These are phyloP conservation scores for Heliopora coerulea DNA, from an alignment of 92 coral and sea anemone species.

Conservation along the genomic window DNA sequence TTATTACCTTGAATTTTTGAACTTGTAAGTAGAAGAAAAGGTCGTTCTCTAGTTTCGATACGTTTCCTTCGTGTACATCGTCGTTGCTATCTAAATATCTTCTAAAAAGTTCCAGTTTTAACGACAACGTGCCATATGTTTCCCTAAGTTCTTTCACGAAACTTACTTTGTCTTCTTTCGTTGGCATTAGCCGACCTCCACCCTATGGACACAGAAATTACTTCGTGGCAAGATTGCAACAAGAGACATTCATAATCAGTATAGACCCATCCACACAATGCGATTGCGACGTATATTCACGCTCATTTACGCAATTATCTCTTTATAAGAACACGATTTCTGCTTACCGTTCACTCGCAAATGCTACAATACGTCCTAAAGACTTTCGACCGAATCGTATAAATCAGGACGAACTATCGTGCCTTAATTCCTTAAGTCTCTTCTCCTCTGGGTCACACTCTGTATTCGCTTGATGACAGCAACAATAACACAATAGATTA, in stretches of 20 bases:
- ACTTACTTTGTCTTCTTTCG: slow-evolving; percentile 72
- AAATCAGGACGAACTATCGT: no score
- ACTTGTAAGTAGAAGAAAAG: slow-evolving; percentile 87
- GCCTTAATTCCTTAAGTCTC: not conserved
- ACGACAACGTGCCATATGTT: slow-evolving; percentile 77
- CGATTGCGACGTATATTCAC: no score
- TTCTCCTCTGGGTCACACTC: not conserved
- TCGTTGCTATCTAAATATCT: slow-evolving; percentile 87
- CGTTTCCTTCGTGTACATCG: slow-evolving; percentile 67
- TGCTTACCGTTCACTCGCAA: no score
- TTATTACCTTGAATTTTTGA: slow-evolving; percentile 84
- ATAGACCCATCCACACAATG: no score
- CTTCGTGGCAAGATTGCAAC: not conserved
- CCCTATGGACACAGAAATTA: slow-evolving; percentile 50
- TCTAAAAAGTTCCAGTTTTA: slow-evolving; percentile 78
- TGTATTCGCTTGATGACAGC: not conserved
- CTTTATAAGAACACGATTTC: no score
- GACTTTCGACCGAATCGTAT: no score
- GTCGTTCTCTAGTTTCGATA: slow-evolving; percentile 86
- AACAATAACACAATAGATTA: not conserved
- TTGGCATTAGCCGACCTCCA: slow-evolving; percentile 80
- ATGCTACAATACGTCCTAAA: no score
- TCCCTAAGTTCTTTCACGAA: slow-evolving; percentile 76
- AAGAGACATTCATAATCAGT: no score
- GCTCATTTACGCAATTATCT: no score